Percentiles rank a stretch among this genome's conserved stretches.
phyloP scores from a whole-genome alignment of 37 sponge, comb jelly and placozoan genomes.

The Corticium candelabrum region DNA sequence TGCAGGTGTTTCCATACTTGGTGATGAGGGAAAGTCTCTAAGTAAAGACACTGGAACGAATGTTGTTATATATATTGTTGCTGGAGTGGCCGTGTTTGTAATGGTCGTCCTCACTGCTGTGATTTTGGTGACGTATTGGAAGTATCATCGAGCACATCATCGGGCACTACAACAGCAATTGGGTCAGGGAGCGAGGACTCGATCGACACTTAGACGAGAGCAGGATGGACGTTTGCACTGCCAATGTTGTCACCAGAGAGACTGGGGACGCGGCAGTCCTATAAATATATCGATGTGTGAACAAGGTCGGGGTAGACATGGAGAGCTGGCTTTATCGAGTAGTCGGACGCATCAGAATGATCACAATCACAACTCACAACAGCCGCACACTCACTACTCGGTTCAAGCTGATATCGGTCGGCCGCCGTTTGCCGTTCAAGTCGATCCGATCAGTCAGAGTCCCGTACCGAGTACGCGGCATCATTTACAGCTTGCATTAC shows the following conservation, averaged over 20 bases:
- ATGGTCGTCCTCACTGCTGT: neutral
- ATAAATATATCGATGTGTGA: neutral
- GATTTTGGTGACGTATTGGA: neutral
- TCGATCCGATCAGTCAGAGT: neutral
- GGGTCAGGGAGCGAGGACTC: neutral
- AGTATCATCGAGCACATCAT: neutral
- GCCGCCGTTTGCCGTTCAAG: conserved; percentile 6
- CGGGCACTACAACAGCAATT: neutral
- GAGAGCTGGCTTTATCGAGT: too few species aligned
- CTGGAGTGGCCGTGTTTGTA: neutral
- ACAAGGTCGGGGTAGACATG: neutral
- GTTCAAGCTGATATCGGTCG: neutral
- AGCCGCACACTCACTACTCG: neutral
- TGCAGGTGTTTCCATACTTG: too few species aligned
- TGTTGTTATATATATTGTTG: neutral
- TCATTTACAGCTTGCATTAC: neutral
- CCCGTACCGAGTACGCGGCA: neutral
- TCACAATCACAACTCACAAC: neutral
- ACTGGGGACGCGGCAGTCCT: neutral
- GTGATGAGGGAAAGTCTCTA: too few species aligned
- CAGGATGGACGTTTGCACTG: neutral
- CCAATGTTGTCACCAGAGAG: neutral
- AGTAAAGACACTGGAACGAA: neutral
- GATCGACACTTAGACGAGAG: neutral
- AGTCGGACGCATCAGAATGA: too few species aligned